Base-by-base conservation (phyloP, 2,113 vertebrate species). In the Cettia cetti region DNA sequence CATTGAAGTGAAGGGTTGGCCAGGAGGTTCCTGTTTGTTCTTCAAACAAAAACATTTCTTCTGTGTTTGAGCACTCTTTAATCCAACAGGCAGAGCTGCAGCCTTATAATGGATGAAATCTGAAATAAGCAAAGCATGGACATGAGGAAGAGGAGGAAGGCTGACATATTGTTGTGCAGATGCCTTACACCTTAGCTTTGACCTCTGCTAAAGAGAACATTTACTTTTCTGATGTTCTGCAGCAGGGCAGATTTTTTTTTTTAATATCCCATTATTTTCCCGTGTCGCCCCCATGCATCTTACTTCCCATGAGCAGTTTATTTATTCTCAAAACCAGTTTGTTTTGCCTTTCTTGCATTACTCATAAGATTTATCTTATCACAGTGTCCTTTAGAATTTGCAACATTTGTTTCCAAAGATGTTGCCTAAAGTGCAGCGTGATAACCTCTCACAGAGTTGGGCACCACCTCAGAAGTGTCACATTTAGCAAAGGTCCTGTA, bases 21-120 rank as follows among this genome's bases (percentile, higher is more conserved):
- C 70, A 85, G 65, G 81, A 94, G 78, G 81, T 72, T 90, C 84
- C 79, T 82, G 74, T 89, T 92, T 84, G 68, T 64, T 59, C 81
- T 89, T 57, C 53, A 57, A 23, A 70, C 15, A 52, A 85, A 89
- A 61, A 10, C 15, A 8, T 66, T 86, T 90, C 42, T 94, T 49
- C 26, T 31, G 19, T 70, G 24, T 59, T 83, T 16, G 30, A 53
- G 61, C 1, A 11, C 27, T 89, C 66, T 92, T 84, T 71, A 87
- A 72, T 61, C 53, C 78, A 82, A 3, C 35, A 60, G 81, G 7
- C 40, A 64, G 52, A 85, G 74, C 66, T 60, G 49, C 59, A 64
- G 42, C 49, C 45, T n/a, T 27, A 4, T 30, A 20, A 56, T 65
- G 84, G 61, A 15, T 80, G 78, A n/a, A 83, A 75, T 57, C n/a